A percentile compares a stretch with the other conserved stretches of the same genome.
Evolutionary conservation across 2,113 vertebrate species (phyloP).

Genomic region (Tylochromis polylepis): DNA sequence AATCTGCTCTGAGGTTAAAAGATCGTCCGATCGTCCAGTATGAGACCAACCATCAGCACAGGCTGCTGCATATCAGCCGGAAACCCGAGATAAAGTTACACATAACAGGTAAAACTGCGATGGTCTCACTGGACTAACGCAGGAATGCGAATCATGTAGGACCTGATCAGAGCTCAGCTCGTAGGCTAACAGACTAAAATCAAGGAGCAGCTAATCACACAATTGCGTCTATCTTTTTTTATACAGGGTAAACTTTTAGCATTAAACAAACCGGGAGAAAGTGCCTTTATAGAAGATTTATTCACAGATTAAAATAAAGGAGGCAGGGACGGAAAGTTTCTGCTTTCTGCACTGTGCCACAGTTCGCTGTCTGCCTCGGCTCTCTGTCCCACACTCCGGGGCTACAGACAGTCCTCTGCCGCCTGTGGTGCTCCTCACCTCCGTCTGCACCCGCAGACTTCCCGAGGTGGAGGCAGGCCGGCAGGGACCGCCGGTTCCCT

Average conservation of each 20-base stretch:
- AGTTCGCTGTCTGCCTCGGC: background rate
- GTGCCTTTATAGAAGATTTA: accelerated
- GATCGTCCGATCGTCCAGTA: background rate
- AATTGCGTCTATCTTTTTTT: background rate
- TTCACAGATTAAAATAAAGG: background rate
- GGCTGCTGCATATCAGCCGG: background rate
- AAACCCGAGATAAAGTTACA: background rate
- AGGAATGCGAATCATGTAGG: background rate
- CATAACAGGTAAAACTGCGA: background rate
- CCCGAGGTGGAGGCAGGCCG: background rate
- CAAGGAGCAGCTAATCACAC: background rate
- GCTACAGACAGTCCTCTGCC: background rate
- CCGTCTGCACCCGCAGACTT: background rate
- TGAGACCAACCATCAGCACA: accelerated
- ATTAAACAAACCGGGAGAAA: background rate
- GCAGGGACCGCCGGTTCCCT: background rate
- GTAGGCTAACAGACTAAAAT: accelerated
- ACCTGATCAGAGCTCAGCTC: background rate
- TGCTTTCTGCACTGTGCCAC: background rate
- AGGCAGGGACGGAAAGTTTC: accelerated
- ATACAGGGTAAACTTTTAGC: background rate
- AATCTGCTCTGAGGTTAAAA: background rate
- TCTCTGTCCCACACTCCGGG: background rate
- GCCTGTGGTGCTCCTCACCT: background rate
- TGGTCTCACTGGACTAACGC: background rate